Evolutionary conservation across 2,888 invertebrate species (phyloP).

Genomic region (Drosophila nr. fundita): DNA sequence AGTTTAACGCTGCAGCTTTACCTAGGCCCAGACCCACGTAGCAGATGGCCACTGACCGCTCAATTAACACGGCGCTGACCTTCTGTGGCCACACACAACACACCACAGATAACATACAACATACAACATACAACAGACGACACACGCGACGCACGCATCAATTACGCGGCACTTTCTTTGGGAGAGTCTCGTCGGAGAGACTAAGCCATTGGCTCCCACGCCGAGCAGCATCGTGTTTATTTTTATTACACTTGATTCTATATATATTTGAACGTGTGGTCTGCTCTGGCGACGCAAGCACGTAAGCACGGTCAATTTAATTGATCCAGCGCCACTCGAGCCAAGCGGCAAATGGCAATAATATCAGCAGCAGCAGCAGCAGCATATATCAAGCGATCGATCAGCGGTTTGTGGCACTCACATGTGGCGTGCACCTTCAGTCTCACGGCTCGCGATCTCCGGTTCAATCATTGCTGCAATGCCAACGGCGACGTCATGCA

Average conservation of each 20-base stretch:
- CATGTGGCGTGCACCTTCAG: slow-evolving; percentile 60
- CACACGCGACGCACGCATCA: slow-evolving; percentile 69
- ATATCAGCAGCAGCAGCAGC: neutral
- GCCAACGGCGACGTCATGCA: slow-evolving; percentile 52
- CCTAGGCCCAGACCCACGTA: slow-evolving; percentile 31
- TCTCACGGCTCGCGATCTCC: slow-evolving; percentile 22
- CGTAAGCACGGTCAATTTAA: slow-evolving; percentile 74
- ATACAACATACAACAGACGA: neutral
- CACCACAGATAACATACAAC: slow-evolving; percentile 5
- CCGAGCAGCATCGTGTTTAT: slow-evolving; percentile 23
- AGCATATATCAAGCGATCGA: slow-evolving; percentile 31
- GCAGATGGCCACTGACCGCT: slow-evolving; percentile 40
- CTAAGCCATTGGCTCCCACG: slow-evolving; percentile 59
- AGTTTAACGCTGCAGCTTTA: slow-evolving; percentile 27
- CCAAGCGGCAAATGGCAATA: slow-evolving; percentile 26
- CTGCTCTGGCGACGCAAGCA: slow-evolving; percentile 53
- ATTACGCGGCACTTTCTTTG: slow-evolving; percentile 73
- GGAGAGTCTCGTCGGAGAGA: neutral
- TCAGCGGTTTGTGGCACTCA: slow-evolving; percentile 31
- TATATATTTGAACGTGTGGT: slow-evolving; percentile 4
- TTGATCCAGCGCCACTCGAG: slow-evolving; percentile 65
- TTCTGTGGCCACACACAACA: slow-evolving; percentile 35
- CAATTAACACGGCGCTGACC: slow-evolving; percentile 65
- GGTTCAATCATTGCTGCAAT: slow-evolving; percentile 50
- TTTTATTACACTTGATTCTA: slow-evolving; percentile 10